phyloP scores from a whole-genome alignment of 2,888 invertebrate genomes.

The Mythimna albipuncta region DNA sequence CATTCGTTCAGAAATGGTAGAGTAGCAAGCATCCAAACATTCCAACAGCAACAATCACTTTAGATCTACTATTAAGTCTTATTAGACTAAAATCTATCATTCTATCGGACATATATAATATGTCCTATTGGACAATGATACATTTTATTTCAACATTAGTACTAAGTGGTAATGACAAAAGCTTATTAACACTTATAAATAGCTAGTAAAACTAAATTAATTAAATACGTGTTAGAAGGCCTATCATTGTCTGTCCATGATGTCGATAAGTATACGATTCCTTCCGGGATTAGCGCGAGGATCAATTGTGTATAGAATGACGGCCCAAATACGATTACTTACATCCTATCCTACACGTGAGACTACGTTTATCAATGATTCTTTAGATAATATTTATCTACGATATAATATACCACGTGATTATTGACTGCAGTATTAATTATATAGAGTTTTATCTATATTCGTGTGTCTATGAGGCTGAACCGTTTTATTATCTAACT shows the following conservation, averaged over 20 bases:
- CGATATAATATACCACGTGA: not conserved
- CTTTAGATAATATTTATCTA: slow-evolving; percentile 1
- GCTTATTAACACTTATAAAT: not conserved
- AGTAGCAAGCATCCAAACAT: not conserved
- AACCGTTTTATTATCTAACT: not conserved
- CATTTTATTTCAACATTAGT: no score
- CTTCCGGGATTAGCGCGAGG: slow-evolving; percentile 47
- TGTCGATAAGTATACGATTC: slow-evolving; percentile 28
- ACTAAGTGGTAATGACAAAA: no score
- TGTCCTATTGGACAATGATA: not conserved
- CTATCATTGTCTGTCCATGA: slow-evolving; percentile 15
- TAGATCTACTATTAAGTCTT: no score
- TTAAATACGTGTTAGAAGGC: slow-evolving; percentile 21
- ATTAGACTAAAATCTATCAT: no score
- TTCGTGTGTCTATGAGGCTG: not conserved
- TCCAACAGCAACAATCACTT: not conserved
- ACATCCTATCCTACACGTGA: slow-evolving; percentile 14
- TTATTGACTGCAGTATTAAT: not conserved
- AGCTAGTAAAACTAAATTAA: slow-evolving; percentile 10
- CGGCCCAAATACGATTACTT: slow-evolving; percentile 46
- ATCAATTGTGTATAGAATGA: slow-evolving; percentile 36
- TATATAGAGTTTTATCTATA: not conserved
- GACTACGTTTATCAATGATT: not conserved
- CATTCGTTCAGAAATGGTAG: not conserved
- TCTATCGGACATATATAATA: no score